phyloP scores from a whole-genome alignment of 2,797 vertebrate genomes.

The Dryobates pubescens region DNA sequence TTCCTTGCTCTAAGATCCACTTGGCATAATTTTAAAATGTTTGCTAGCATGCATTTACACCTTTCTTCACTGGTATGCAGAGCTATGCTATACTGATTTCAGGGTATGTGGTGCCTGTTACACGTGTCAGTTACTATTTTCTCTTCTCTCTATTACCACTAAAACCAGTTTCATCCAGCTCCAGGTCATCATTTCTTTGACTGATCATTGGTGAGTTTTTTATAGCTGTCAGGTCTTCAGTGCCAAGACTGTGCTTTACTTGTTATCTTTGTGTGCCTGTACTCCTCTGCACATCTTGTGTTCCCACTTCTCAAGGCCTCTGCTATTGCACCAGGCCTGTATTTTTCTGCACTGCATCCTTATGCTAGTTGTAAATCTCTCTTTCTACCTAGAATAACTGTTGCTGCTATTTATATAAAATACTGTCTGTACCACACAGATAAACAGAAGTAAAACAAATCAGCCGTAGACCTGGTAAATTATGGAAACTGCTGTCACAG shows the following conservation, averaged over 20 bases:
- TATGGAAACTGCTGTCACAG: neutral
- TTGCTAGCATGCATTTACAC: neutral
- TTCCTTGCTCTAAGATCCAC: neutral
- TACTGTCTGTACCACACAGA: neutral
- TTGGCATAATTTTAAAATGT: neutral
- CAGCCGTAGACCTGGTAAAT: neutral
- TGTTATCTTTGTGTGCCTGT: neutral
- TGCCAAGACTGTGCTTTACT: neutral
- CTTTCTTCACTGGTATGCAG: neutral
- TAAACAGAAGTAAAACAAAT: constrained; percentile 1
- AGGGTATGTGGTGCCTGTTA: neutral
- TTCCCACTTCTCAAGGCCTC: neutral
- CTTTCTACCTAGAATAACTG: neutral
- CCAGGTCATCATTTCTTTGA: neutral
- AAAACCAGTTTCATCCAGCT: neutral
- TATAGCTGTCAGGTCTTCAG: neutral
- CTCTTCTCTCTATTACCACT: neutral
- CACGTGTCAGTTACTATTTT: neutral
- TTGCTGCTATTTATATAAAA: neutral
- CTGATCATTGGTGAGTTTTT: neutral
- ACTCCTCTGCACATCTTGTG: neutral
- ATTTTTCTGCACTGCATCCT: neutral
- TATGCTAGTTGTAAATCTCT: neutral
- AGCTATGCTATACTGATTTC: neutral
- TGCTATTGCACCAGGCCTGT: neutral